phyloP scores from a whole-genome alignment of 2,888 invertebrate genomes.

The Leptothorax acervorum region DNA sequence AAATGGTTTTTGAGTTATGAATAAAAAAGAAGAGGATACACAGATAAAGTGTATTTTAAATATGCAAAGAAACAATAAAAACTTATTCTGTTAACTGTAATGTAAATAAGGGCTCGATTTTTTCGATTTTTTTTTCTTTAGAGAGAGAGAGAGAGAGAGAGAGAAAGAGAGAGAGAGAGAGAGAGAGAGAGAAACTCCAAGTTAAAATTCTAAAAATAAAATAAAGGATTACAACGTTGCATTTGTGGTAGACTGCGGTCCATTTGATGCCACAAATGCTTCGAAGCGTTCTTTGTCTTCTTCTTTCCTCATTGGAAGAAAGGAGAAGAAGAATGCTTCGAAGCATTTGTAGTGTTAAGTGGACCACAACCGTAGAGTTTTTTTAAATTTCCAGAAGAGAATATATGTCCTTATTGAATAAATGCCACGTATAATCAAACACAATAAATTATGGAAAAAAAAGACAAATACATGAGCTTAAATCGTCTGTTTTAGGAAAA shows the following conservation, averaged over 20 bases:
- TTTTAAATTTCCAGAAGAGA: not conserved
- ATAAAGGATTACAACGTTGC: not conserved
- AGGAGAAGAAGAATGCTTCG: too few species aligned
- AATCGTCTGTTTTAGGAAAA: slow-evolving; percentile 88
- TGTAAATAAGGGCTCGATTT: not conserved
- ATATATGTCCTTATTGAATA: not conserved
- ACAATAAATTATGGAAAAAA: not conserved
- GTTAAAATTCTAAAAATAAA: not conserved
- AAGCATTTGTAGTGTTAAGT: too few species aligned
- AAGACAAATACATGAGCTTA: not conserved
- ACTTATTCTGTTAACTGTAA: not conserved
- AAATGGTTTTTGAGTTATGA: too few species aligned
- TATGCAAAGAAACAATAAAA: too few species aligned
- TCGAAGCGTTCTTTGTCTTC: too few species aligned
- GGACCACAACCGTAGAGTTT: too few species aligned
- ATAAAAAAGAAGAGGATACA: too few species aligned
- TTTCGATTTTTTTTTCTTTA: too few species aligned
- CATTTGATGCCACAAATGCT: too few species aligned
- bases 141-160: not conserved
- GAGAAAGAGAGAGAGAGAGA: not conserved
- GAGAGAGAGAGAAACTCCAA: not conserved
- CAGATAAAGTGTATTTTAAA: too few species aligned
- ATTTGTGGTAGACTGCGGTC: not conserved
- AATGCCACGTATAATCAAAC: not conserved
- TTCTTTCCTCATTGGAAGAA: too few species aligned